phyloP scores from a whole-genome alignment of 2,888 invertebrate species.

The Beris chalybata region DNA sequence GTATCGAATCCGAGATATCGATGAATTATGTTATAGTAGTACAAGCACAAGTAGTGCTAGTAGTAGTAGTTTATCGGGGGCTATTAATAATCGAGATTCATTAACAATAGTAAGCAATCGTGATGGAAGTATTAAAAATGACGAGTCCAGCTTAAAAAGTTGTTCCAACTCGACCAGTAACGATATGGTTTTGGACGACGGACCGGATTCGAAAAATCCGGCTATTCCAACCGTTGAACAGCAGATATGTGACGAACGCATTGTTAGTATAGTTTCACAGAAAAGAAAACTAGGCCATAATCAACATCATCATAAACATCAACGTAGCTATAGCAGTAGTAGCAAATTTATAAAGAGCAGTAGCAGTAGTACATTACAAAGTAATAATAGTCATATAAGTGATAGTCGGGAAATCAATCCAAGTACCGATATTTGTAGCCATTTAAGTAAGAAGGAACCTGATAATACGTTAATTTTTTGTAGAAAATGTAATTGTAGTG shows the following conservation, averaged over 20 bases:
- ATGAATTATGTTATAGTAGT: conserved; percentile 15
- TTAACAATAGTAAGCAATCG: conserved; percentile 34
- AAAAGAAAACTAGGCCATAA: conserved; percentile 16
- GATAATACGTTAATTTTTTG: conserved; percentile 8
- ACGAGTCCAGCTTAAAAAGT: conserved; percentile 35
- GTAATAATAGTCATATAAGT: conserved; percentile 36
- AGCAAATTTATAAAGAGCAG: conserved; percentile 50
- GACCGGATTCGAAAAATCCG: conserved; percentile 9
- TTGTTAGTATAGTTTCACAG: conserved; percentile 15
- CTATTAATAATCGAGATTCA: conserved; percentile 43
- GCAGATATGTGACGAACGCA: conserved; percentile 35
- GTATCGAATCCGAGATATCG: conserved; percentile 14
- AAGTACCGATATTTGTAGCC: conserved; percentile 26
- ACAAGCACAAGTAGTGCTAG: conserved; percentile 47
- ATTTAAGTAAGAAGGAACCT: conserved; percentile 23
- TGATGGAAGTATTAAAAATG: conserved; percentile 35
- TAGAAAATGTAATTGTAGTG: conserved; percentile 19
- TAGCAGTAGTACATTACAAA: conserved; percentile 42
- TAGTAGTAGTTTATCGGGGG: conserved; percentile 23
- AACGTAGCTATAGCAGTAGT: conserved; percentile 44
- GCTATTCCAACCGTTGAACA: conserved; percentile 19
- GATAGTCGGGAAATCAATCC: conserved; percentile 26
- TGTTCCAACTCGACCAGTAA: conserved; percentile 35
- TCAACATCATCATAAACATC: conserved; percentile 17
- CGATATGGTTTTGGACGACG: conserved; percentile 26